Conservation (phyloP, 2,888 invertebrate genomes). For the Cheilosia variabilis region DNA sequence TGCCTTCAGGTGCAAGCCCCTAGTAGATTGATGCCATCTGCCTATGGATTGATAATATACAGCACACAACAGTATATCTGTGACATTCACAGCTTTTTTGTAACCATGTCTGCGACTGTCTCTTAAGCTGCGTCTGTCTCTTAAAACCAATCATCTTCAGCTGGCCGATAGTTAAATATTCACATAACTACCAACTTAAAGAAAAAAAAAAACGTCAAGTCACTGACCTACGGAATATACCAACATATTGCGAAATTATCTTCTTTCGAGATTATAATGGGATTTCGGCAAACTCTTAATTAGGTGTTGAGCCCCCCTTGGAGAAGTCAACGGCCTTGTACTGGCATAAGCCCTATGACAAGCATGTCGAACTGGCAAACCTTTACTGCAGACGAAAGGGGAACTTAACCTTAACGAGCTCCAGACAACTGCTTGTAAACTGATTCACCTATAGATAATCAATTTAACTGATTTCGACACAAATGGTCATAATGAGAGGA, state of each 20-base stretch:
- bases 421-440: not conserved
- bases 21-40: no score
- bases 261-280: not conserved
- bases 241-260: not conserved
- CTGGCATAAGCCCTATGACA: not conserved
- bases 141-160: not conserved
- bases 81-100: no score
- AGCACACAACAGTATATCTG: no score
- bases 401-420: not conserved
- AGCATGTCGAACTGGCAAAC: not conserved
- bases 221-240: not conserved
- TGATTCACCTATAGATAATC: constrained; percentile 23
- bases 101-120: no score
- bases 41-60: no score
- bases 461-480: no score
- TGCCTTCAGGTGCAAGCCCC: no score
- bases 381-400: not conserved
- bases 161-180: not conserved
- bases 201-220: not conserved
- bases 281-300: constrained; percentile 1
- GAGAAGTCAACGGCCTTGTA: constrained; percentile 9
- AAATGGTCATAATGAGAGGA: constrained; percentile 9
- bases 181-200: not conserved
- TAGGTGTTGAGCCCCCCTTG: not conserved
- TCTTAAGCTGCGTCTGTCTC: no score